Evolutionary conservation across 2,888 invertebrate genomes (phyloP), one percentile per base, ranked within the genome.

Genomic region (Synanthedon myopaeformis): DNA sequence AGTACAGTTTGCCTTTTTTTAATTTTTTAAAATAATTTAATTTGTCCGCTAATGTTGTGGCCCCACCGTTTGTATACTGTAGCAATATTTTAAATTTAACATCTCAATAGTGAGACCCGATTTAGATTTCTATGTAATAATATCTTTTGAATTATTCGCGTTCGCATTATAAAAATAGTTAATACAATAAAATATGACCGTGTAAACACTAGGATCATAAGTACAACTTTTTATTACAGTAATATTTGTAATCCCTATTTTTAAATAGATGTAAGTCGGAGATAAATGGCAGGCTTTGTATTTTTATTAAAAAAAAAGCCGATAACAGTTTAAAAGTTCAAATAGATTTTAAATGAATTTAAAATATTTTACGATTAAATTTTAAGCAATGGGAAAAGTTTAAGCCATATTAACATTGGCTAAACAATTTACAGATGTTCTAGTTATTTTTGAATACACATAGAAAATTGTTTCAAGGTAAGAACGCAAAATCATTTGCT

Each of bases 151-250:
- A 80, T 79, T 82, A 82, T 82, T 75, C 13, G 17, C 8, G 76
- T 76, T 74, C 77, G 74, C 75, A 74, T 75, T 76, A 72, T 69
- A 72, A 70, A 71, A 66, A 70, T 72, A 69, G 70, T 68, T 82
- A 84, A 85, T 82, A 63, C 76, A 73, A 66, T 76, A 64, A 85
- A 79, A 77, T 85, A 85, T 84, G 74, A 62, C 73, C 71, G 53
- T 35, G 69, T 66, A 81, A 81, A 84, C 72, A 76, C 57, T 17
- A 59, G 62, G 56, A 57, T 65, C 8, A 13, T 45, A 45, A 13
- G 3, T 35, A 35, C 35, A n/a, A 19, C 17, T 14, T 13, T 13
- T 17, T 23, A 12, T 50, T 50, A 50, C 17, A 50, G 48, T 10
- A 45, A 45, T 45, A 45, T 8, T 45, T 45, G 13, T 45, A 45